Evolutionary conservation across 2,113 vertebrate genomes (phyloP).

Genomic region (Phrynosoma blainvillii): DNA sequence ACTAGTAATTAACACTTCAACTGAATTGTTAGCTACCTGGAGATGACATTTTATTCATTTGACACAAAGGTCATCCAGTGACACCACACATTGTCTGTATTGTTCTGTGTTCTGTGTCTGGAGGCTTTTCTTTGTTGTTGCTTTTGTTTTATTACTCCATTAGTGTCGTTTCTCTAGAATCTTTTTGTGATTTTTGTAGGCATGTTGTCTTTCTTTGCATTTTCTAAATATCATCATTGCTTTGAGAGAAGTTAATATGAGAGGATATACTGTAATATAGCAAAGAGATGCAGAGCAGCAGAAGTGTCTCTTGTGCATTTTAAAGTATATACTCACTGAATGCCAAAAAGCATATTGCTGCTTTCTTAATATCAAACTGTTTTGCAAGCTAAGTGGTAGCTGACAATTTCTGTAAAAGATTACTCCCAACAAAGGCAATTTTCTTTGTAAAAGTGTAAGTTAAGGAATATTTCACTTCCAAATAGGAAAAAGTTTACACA

Average conservation of each 20-base stretch:
- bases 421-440: slow-evolving; percentile 48
- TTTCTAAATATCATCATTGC: slow-evolving; percentile 40
- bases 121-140: slow-evolving; percentile 34
- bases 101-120: not conserved
- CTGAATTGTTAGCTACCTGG: not conserved
- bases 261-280: slow-evolving; percentile 44
- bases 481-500: slow-evolving; percentile 49
- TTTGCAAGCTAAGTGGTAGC: slow-evolving; percentile 50
- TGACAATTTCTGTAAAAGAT: slow-evolving; percentile 58
- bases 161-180: slow-evolving; percentile 36
- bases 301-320: slow-evolving; percentile 51
- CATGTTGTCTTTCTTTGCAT: not conserved
- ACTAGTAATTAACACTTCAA: not conserved
- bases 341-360: slow-evolving; percentile 36
- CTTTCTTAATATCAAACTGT: slow-evolving; percentile 45
- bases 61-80: slow-evolving; percentile 4
- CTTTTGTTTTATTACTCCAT: slow-evolving; percentile 1
- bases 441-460: slow-evolving; percentile 58
- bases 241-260: slow-evolving; percentile 56
- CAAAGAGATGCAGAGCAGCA: slow-evolving; percentile 39
- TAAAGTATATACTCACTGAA: slow-evolving; percentile 50
- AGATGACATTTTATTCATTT: not conserved
- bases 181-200: slow-evolving; percentile 42
- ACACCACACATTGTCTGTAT: not conserved
- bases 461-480: slow-evolving; percentile 33